Percentiles rank a stretch among this genome's conserved stretches.
phyloP scores from a whole-genome alignment of 1,140 invertebrate genomes.

The Dinothrombium tinctorium region DNA sequence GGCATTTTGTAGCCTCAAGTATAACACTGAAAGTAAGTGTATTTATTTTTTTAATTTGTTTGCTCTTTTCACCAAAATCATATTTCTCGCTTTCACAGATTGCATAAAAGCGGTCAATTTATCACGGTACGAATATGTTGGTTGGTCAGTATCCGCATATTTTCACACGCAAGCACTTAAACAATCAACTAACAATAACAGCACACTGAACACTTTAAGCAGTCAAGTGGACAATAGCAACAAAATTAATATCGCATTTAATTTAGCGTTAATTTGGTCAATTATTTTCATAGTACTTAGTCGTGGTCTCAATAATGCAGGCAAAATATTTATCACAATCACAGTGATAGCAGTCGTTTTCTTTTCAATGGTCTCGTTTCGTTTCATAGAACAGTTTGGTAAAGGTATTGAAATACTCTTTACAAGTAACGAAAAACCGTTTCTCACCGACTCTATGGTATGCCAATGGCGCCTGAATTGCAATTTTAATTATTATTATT shows the following conservation, averaged over 20 bases:
- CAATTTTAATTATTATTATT: conserved; percentile 1
- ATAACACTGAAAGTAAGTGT: conserved; percentile 8
- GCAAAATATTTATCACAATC: conserved; percentile 14
- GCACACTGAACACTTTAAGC: not conserved
- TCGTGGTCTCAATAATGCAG: conserved; percentile 14
- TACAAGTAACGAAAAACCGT: conserved; percentile 6
- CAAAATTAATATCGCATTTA: conserved; percentile 66
- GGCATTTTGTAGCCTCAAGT: conserved; percentile 31
- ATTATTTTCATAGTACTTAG: conserved; percentile 64
- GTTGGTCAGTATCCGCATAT: conserved; percentile 8
- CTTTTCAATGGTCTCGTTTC: conserved; percentile 12
- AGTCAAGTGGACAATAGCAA: conserved; percentile 20
- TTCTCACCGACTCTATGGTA: conserved; percentile 11
- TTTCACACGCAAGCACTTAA: conserved; percentile 3
- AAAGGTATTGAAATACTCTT: conserved; percentile 12
- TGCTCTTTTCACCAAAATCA: conserved; percentile 28
- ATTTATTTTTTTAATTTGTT: conserved; percentile 3
- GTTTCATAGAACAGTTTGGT: conserved; percentile 13
- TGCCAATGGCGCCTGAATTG: not conserved
- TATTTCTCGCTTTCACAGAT: not conserved
- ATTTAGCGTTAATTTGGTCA: conserved; percentile 69
- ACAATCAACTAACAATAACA: not conserved
- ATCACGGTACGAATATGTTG: conserved; percentile 14
- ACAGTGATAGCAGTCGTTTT: conserved; percentile 13
- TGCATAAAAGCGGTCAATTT: conserved; percentile 11